Base-by-base conservation (phyloP, 2,113 vertebrate genomes). In the Lates calcarifer region DNA sequence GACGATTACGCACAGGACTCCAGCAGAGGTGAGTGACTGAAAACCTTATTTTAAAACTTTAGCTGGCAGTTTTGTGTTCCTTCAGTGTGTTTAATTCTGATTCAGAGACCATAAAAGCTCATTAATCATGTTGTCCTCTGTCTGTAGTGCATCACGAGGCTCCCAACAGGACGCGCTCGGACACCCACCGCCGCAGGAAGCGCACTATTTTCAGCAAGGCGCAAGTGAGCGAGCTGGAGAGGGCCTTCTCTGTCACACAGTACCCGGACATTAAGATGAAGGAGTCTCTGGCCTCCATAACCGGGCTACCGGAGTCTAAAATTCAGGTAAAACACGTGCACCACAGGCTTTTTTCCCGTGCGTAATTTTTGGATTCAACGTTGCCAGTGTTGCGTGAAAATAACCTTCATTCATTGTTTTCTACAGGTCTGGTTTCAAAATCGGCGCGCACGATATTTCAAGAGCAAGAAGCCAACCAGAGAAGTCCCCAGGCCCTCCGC, bases 371-470 rank as follows among this genome's bases (percentile, higher is more conserved):
- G 29, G 11, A 24, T 17, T 37, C 6, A 29, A 43, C 1, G 4
- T 5, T 0, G n/a, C 35, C 18, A 24, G 0, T 41, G 5, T 35
- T 51, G 17, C 3, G 4, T 35, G 10, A 41, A 6, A 41, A 12
- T 26, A 61, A 82, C 12, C 43, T n/a, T 1, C 1, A 2, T 24
- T 67, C 1, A 1, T 55, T 61, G 0, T 58, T 37, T n/a, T 71
- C 60, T 11, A 64, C 91, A 97, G 97, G 96, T 97, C 11, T 98
- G 96, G 96, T 97, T 97, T 90, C 96, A 97, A 90, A 98, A 97
- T 67, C 91, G 95, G 4, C 92, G 95, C 0, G 96, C 96, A 4
- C 95, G 96, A 28, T 95, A 93, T 88, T 96, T 95, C 84, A 97
- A 96, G 77, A 95, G 86, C 70, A 69, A 96, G 81, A 96, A 96